Evolutionary conservation across 2,888 invertebrate species (phyloP).

Genomic region (Gerosis bhagava): DNA sequence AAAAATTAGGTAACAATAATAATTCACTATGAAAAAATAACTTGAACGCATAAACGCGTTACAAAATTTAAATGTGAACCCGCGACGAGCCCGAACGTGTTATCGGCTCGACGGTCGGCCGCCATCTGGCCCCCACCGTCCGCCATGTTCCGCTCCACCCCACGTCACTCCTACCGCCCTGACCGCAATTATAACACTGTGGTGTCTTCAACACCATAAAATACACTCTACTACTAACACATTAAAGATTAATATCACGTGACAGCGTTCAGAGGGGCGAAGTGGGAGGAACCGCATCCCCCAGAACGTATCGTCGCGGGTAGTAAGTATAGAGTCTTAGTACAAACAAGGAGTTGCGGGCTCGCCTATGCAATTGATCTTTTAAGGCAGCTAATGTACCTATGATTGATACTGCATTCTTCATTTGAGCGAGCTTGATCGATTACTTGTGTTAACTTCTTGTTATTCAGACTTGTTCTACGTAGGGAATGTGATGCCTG

Average conservation of each 20-base stretch:
- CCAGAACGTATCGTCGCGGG: conserved; percentile 66
- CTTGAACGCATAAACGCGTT: no score
- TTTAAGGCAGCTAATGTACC: conserved; percentile 42
- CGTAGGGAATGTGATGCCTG: no score
- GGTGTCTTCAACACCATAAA: conserved; percentile 52
- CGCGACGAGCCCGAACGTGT: no score
- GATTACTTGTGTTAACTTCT: conserved; percentile 4
- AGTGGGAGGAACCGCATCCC: conserved; percentile 67
- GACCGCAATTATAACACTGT: conserved; percentile 64
- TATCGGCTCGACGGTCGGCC: conserved; percentile 49
- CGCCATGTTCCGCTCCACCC: conserved; percentile 75
- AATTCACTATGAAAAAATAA: no score
- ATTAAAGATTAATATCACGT: conserved; percentile 72
- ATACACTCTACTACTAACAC: conserved; percentile 58
- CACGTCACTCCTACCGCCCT: conserved; percentile 75
- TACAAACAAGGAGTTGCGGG: conserved; percentile 10
- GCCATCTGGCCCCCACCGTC: conserved; percentile 73
- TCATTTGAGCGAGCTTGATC: conserved; percentile 5
- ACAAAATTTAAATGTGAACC: no score
- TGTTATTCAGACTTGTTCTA: no score
- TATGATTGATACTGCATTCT: conserved; percentile 15
- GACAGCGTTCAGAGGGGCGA: conserved; percentile 45
- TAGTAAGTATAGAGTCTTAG: conserved; percentile 27
- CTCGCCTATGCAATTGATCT: conserved; percentile 34
- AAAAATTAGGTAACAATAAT: no score